Percentiles rank a stretch among this genome's conserved stretches.
phyloP scores from a whole-genome alignment of 2,797 vertebrate genomes.

The Sylvilagus floridanus region DNA sequence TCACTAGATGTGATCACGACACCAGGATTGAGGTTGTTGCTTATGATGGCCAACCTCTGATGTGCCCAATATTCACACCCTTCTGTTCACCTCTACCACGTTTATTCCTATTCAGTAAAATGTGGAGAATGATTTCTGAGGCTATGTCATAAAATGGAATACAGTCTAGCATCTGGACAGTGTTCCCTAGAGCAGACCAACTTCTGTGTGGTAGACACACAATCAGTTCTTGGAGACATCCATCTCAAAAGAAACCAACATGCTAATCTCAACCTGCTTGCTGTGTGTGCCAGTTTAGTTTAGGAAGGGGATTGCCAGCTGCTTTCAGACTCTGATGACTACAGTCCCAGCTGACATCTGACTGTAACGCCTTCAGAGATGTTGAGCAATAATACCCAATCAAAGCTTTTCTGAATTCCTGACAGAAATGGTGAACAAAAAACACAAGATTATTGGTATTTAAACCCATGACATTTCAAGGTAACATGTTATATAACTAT shows the following conservation, averaged over 20 bases:
- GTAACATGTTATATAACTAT: neutral
- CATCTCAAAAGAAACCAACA: neutral
- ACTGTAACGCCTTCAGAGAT: neutral
- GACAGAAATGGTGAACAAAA: neutral
- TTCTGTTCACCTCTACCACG: neutral
- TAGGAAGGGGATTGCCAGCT: neutral
- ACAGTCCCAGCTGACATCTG: neutral
- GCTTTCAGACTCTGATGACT: neutral
- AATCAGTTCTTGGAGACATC: neutral
- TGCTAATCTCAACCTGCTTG: neutral
- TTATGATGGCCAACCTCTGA: neutral
- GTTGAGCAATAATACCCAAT: neutral
- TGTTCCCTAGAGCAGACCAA: neutral
- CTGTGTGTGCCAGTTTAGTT: too few species aligned
- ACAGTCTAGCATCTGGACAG: neutral
- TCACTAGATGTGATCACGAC: neutral
- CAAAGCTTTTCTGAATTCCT: constrained; percentile 11
- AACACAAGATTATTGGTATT: neutral
- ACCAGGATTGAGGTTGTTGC: neutral
- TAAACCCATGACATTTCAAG: neutral
- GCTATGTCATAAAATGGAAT: neutral
- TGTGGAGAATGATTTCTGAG: neutral
- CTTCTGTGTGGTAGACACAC: neutral
- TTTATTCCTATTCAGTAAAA: constrained; percentile 2
- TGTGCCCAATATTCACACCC: neutral